Evolutionary conservation across 23 tunicate genomes (phyloP).

Genomic region (Ciona savignyi): DNA sequence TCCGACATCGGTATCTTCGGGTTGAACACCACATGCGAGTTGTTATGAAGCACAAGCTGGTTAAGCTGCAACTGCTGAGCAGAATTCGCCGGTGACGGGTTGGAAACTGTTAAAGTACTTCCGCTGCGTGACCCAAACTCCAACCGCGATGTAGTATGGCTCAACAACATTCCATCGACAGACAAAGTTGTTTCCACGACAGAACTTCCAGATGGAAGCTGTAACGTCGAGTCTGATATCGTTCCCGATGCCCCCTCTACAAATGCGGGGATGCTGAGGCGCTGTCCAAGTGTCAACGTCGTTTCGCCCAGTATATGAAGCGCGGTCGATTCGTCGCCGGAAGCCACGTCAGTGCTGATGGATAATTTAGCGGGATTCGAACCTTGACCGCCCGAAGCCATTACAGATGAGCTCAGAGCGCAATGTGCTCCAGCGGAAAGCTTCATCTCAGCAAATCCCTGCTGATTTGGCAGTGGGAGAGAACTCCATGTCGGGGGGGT

Average conservation of each 20-base stretch:
- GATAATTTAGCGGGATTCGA: not conserved
- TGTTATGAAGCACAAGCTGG: not conserved
- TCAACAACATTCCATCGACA: conserved; percentile 1
- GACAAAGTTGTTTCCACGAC: not conserved
- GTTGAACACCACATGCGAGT: conserved; percentile 9
- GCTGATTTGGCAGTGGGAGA: conserved; percentile 1
- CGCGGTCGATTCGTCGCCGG: conserved; percentile 18
- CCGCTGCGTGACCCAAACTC: not conserved
- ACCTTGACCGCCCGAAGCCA: not conserved
- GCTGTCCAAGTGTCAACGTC: not conserved
- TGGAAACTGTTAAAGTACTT: conserved; percentile 4
- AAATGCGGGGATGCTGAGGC: not conserved
- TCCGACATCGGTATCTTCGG: conserved; percentile 4
- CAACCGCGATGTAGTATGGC: not conserved
- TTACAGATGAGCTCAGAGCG: not conserved
- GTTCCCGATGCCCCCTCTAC: not conserved
- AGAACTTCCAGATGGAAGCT: not conserved
- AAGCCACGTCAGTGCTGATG: not conserved
- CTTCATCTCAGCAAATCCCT: not conserved
- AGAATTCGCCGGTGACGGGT: not conserved
- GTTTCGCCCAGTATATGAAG: conserved; percentile 5
- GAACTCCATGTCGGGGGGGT: conserved; percentile 15
- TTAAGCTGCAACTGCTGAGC: not conserved
- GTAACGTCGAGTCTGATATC: not conserved
- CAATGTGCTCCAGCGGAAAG: conserved; percentile 9